These are phyloP conservation scores for Oreochromis niloticus DNA, from an alignment of 2,113 vertebrate genomes.

Conservation along the genomic window DNA sequence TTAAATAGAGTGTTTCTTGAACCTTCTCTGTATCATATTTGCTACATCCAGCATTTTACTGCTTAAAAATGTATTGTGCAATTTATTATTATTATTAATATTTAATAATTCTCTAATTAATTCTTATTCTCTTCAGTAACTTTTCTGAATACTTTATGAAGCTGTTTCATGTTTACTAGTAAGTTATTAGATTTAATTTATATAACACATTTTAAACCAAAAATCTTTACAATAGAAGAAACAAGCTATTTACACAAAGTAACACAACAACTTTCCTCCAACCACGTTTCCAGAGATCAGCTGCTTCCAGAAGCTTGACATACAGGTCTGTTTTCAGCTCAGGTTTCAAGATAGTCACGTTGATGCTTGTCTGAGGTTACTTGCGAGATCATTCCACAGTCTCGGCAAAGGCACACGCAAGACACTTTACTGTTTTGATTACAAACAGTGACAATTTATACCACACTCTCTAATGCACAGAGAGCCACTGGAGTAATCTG, in stretches of 20 bases:
- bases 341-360: neutral
- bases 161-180: neutral
- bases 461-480: neutral
- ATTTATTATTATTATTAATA: neutral
- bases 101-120: neutral
- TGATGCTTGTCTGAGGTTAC: neutral
- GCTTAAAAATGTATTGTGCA: neutral
- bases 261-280: neutral
- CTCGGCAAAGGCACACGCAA: neutral
- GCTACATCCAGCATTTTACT: neutral
- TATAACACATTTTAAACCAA: neutral
- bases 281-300: neutral
- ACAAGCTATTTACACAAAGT: neutral
- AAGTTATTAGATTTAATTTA: neutral
- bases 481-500: neutral
- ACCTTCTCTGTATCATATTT: neutral
- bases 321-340: neutral
- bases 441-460: neutral
- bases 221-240: neutral
- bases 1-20: neutral
- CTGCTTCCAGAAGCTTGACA: neutral
- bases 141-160: neutral
- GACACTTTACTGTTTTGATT: neutral
- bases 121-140: neutral
- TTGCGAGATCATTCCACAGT: neutral